These are phyloP conservation scores for Plagodis dolabraria DNA, from an alignment of 2,888 invertebrate genomes.

Conservation along the genomic window DNA sequence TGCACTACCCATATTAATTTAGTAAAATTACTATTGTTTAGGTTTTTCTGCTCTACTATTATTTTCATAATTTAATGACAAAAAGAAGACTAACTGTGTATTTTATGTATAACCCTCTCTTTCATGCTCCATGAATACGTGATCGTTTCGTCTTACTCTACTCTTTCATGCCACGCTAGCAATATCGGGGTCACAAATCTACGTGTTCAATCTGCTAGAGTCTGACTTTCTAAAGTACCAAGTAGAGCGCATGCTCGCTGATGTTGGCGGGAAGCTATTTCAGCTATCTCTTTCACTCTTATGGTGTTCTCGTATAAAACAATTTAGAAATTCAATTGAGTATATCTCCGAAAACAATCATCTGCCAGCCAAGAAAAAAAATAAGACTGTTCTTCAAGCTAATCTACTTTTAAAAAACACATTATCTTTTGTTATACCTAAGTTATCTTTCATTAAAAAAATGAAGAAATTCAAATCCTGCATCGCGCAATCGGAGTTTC, in stretches of 20 bases:
- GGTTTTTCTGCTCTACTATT: too few species aligned
- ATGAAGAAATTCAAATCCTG: constrained; percentile 49
- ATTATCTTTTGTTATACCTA: not conserved
- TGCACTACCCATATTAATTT: constrained; percentile 2
- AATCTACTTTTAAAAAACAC: constrained; percentile 5
- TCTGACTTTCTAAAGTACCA: constrained; percentile 10
- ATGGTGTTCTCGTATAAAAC: constrained; percentile 13
- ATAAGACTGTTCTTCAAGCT: not conserved
- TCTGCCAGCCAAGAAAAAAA: not conserved
- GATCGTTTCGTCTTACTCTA: constrained; percentile 9
- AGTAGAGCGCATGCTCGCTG: constrained; percentile 20
- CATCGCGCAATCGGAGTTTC: constrained; percentile 67
- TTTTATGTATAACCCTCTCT: constrained; percentile 1
- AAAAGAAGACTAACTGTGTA: not conserved
- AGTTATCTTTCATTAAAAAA: not conserved
- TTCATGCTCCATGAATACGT: not conserved
- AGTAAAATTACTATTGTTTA: too few species aligned
- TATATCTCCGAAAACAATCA: not conserved
- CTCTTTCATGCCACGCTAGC: constrained; percentile 1
- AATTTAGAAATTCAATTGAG: constrained; percentile 11
- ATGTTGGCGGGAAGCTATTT: constrained; percentile 27
- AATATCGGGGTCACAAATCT: constrained; percentile 12
- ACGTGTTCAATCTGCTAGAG: constrained; percentile 19
- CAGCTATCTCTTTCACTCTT: constrained; percentile 32
- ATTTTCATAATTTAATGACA: not conserved